Percentiles rank a stretch among this genome's conserved stretches.
Evolutionary conservation across 2,888 invertebrate species (phyloP).

Genomic region (Malthinus seriepunctatus): DNA sequence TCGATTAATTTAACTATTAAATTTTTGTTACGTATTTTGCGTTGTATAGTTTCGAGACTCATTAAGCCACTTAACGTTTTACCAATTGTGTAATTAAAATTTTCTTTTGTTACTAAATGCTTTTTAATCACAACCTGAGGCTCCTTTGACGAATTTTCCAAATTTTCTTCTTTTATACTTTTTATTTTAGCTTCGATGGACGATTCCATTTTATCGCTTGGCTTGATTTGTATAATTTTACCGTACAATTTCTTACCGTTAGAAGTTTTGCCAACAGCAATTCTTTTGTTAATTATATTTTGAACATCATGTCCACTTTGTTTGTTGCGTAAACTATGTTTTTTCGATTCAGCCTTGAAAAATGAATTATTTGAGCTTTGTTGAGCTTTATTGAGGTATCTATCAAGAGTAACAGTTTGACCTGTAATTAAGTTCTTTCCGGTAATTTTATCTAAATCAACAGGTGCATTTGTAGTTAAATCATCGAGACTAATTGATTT

Average conservation of each 20-base stretch:
- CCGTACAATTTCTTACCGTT: slow-evolving; percentile 35
- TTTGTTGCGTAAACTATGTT: neutral
- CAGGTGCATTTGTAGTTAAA: neutral
- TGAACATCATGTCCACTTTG: neutral
- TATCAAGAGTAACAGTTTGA: slow-evolving; percentile 32
- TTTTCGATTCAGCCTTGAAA: neutral
- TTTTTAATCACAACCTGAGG: slow-evolving; percentile 23
- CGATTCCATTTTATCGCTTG: too few species aligned
- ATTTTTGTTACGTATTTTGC: slow-evolving; percentile 38
- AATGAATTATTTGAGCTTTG: slow-evolving; percentile 3
- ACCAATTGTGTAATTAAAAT: slow-evolving; percentile 37
- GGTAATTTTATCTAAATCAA: slow-evolving; percentile 26
- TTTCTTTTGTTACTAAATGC: slow-evolving; percentile 36
- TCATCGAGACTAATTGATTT: slow-evolving; percentile 21
- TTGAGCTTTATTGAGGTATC: slow-evolving; percentile 28
- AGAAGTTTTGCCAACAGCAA: slow-evolving; percentile 23
- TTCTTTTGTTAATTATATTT: slow-evolving; percentile 13
- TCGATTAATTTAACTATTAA: slow-evolving; percentile 39
- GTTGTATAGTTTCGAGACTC: slow-evolving; percentile 44
- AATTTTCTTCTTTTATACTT: neutral
- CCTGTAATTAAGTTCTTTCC: slow-evolving; percentile 34
- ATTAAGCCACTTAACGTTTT: slow-evolving; percentile 46
- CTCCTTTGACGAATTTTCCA: neutral
- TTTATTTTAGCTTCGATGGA: too few species aligned
- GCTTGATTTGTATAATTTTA: slow-evolving; percentile 32